A percentile compares a stretch with the other conserved stretches of the same genome.
Evolutionary conservation across 2,797 vertebrate genomes (phyloP).

Genomic region (Hoplostethus mediterraneus): DNA sequence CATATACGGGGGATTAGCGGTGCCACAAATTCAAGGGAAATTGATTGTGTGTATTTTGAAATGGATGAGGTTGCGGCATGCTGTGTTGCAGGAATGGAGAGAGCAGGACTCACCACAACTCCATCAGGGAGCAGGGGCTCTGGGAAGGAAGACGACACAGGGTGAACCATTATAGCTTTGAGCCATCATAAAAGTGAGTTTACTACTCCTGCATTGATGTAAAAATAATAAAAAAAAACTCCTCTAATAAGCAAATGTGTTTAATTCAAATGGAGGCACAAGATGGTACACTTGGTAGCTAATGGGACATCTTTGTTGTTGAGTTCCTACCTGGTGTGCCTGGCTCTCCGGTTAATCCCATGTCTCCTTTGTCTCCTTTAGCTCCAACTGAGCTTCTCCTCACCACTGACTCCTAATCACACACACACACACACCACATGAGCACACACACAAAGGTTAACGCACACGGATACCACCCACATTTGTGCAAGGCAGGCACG

Average conservation of each 20-base stretch:
- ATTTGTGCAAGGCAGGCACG: neutral
- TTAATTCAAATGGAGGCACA: neutral
- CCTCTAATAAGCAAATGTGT: neutral
- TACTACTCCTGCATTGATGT: neutral
- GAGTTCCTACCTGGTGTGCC: slow-evolving; percentile 85
- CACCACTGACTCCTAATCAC: slow-evolving; percentile 62
- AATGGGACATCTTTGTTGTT: neutral
- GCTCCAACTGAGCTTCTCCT: slow-evolving; percentile 58
- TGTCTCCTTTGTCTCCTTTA: slow-evolving; percentile 94
- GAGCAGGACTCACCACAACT: slow-evolving; percentile 42
- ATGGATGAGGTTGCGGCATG: no score
- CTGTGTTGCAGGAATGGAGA: neutral
- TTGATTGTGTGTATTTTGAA: no score
- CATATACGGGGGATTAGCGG: neutral
- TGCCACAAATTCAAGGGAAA: no score
- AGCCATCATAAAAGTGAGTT: neutral
- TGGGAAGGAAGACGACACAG: slow-evolving; percentile 22
- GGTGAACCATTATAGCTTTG: neutral
- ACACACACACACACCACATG: slow-evolving; percentile 33
- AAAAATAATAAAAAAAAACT: neutral
- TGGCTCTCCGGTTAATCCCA: slow-evolving; percentile 87
- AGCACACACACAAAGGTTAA: slow-evolving; percentile 9
- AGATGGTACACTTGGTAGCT: neutral
- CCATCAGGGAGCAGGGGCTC: slow-evolving; percentile 27
- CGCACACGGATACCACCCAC: neutral